A percentile compares a stretch with the other conserved stretches of the same genome.
These are phyloP conservation scores for Encarsia formosa DNA, from an alignment of 2,888 invertebrate species.

Conservation along the genomic window DNA sequence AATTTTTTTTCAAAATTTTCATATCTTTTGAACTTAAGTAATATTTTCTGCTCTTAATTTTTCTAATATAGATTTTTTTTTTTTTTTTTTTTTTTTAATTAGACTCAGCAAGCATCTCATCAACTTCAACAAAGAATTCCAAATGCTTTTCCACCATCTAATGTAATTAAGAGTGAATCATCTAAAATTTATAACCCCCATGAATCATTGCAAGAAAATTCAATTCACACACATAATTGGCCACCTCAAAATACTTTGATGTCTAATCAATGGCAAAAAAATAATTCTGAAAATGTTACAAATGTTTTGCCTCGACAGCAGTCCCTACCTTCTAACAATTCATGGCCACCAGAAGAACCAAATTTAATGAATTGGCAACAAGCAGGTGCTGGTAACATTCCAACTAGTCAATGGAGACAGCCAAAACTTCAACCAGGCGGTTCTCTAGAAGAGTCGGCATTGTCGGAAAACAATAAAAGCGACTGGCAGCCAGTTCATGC, in stretches of 20 bases:
- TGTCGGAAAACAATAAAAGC: constrained; percentile 24
- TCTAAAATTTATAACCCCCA: constrained; percentile 23
- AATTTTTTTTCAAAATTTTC: no score
- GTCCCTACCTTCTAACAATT: constrained; percentile 22
- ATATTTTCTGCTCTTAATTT: no score
- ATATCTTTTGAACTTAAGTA: no score
- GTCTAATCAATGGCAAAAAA: constrained; percentile 36
- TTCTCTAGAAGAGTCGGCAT: constrained; percentile 25
- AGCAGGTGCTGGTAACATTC: constrained; percentile 16
- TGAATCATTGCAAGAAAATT: constrained; percentile 16
- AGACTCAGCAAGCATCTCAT: constrained; percentile 21
- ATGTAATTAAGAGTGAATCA: constrained; percentile 22
- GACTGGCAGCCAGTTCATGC: constrained; percentile 36
- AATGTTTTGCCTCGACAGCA: constrained; percentile 27
- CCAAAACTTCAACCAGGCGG: constrained; percentile 30
- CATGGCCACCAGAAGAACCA: constrained; percentile 19
- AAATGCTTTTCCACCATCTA: constrained; percentile 16
- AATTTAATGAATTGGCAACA: constrained; percentile 28
- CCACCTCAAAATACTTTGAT: constrained; percentile 19
- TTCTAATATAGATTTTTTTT: no score
- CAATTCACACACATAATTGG: constrained; percentile 25
- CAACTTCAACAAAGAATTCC: constrained; percentile 21
- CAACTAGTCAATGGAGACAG: constrained; percentile 25
- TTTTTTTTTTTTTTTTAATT: constrained; percentile 10
- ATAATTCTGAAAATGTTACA: constrained; percentile 32